phyloP scores from a whole-genome alignment of 2,797 vertebrate species.

The Periparus ater region DNA sequence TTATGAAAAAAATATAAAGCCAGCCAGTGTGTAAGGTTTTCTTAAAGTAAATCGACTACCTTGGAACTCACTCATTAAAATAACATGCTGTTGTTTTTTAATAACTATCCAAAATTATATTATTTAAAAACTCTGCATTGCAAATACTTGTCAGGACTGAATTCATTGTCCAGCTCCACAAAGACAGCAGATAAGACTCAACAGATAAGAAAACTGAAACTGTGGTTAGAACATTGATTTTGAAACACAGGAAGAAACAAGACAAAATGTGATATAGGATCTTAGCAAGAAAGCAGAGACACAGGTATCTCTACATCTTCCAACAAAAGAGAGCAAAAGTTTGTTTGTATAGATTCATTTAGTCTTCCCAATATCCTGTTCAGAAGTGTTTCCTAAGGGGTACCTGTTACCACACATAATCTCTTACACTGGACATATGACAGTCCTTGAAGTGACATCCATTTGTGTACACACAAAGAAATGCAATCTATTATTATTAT shows the following conservation, averaged over 20 bases:
- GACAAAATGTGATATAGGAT: not conserved
- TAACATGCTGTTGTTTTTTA: not conserved
- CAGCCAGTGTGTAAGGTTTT: not conserved
- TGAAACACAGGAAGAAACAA: conserved; percentile 19
- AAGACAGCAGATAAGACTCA: not conserved
- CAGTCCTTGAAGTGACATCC: not conserved
- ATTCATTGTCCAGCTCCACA: not conserved
- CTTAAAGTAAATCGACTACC: not conserved
- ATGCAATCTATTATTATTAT: not conserved
- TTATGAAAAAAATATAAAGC: not conserved
- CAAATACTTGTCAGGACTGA: not conserved
- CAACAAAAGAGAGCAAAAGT: not conserved
- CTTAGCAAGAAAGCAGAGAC: not conserved
- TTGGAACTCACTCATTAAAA: not conserved
- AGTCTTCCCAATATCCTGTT: not conserved
- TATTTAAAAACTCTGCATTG: not conserved
- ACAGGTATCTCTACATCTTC: not conserved
- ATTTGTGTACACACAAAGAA: not conserved
- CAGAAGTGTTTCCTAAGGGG: not conserved
- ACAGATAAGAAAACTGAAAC: conserved; percentile 24
- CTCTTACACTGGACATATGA: not conserved
- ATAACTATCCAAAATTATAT: not conserved
- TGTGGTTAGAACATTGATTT: conserved; percentile 32
- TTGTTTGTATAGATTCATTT: not conserved
- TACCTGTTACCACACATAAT: not conserved